Evolutionary conservation across 2,797 vertebrate genomes (phyloP).

Genomic region (Toxotes lorentzi): DNA sequence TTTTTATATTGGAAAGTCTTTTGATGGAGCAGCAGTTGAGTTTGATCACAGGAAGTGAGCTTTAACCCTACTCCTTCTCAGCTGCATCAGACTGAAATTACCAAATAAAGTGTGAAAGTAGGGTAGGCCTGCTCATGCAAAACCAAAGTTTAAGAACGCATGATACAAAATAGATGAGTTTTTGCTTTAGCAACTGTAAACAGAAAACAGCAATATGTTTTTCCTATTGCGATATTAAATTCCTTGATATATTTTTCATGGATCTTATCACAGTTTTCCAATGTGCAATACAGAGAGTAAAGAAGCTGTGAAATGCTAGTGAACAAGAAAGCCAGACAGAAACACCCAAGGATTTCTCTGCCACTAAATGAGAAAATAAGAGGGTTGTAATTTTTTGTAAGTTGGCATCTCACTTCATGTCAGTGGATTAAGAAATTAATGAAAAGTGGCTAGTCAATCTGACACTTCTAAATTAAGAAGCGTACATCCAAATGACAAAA

Average conservation of each 20-base stretch:
- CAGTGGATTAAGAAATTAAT: conserved; percentile 74
- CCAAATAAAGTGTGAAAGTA: conserved; percentile 8
- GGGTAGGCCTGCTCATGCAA: not conserved
- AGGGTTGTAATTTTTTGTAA: conserved; percentile 69
- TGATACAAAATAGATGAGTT: conserved; percentile 12
- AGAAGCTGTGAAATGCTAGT: conserved; percentile 39
- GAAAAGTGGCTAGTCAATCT: conserved; percentile 68
- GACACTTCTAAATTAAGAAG: conserved; percentile 77
- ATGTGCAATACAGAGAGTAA: conserved; percentile 27
- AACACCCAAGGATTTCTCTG: conserved; percentile 52
- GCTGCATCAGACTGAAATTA: not conserved
- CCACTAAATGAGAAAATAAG: conserved; percentile 71
- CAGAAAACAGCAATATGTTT: conserved; percentile 1
- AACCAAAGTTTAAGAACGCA: not conserved
- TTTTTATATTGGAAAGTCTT: conserved; percentile 45
- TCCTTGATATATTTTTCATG: conserved; percentile 31
- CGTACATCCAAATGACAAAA: conserved; percentile 70
- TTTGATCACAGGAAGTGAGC: conserved; percentile 27
- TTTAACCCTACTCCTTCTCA: not conserved
- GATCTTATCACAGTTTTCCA: conserved; percentile 39
- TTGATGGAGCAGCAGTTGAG: conserved; percentile 49
- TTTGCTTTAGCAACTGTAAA: conserved; percentile 35
- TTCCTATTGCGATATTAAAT: conserved; percentile 27
- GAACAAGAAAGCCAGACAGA: conserved; percentile 36
- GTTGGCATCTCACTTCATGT: conserved; percentile 70